Conservation (phyloP, 2,113 vertebrate genomes). For the Varanus salvator region DNA sequence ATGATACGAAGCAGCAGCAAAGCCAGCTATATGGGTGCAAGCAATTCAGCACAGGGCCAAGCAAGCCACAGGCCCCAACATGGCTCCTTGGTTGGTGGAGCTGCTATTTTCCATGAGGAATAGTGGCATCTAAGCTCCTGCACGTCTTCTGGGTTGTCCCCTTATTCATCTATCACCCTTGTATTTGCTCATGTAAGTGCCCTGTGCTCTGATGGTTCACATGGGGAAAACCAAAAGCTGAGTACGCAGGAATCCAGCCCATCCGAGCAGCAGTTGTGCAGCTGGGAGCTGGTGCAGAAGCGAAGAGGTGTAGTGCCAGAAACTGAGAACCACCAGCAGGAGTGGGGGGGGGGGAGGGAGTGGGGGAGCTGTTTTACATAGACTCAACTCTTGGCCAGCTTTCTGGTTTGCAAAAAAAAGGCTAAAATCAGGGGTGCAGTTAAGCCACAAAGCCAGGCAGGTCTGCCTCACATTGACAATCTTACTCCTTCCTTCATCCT, state of each 20-base stretch:
- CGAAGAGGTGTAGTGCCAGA: conserved; percentile 23
- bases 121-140: background rate
- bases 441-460: background rate
- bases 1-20: background rate
- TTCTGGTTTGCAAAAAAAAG: background rate
- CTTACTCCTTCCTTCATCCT: conserved; percentile 3
- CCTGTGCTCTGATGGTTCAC: conserved; percentile 12
- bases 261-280: background rate
- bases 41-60: background rate
- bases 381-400: background rate
- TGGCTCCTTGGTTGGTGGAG: background rate
- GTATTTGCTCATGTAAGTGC: conserved; percentile 25
- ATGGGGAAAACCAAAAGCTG: conserved; percentile 3
- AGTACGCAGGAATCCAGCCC: background rate
- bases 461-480: background rate
- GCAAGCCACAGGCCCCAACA: background rate
- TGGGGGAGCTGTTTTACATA: background rate
- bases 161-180: conserved; percentile 13
- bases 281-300: background rate
- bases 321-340: conserved; percentile 27
- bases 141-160: conserved; percentile 20
- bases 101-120: background rate
- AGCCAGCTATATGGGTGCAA: background rate
- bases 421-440: background rate
- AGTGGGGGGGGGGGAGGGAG: background rate